Conservation (phyloP, 1,140 invertebrate species). For the Fragariocoptes setiger region DNA sequence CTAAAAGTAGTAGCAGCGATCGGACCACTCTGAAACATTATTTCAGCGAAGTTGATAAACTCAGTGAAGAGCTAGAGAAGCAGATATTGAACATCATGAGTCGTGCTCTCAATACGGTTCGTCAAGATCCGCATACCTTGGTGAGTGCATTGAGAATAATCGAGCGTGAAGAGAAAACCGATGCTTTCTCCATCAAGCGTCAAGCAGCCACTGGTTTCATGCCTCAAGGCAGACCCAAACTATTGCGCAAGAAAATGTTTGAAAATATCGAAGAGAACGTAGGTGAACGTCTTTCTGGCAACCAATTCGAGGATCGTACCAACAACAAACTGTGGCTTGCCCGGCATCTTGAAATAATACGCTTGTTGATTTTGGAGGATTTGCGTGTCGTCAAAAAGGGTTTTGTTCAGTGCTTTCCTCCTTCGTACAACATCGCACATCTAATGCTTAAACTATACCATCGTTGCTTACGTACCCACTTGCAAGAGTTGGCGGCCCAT, state of each 20-base stretch:
- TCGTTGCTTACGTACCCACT: conserved; percentile 30
- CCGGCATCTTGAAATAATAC: conserved; percentile 31
- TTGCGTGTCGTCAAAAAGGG: conserved; percentile 63
- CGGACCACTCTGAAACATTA: conserved; percentile 53
- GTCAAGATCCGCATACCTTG: conserved; percentile 62
- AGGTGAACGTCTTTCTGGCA: conserved; percentile 30
- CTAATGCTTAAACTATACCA: conserved; percentile 82
- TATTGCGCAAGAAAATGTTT: conserved; percentile 53
- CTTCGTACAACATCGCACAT: conserved; percentile 67
- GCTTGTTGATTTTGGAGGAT: conserved; percentile 62
- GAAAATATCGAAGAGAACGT: conserved; percentile 52
- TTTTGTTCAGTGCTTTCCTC: conserved; percentile 75
- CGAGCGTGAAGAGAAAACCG: conserved; percentile 73
- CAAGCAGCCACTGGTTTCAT: conserved; percentile 51
- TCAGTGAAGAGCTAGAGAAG: conserved; percentile 53
- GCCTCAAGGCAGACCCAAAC: conserved; percentile 66
- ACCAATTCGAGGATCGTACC: conserved; percentile 57
- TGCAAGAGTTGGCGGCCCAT: conserved; percentile 49
- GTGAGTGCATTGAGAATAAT: conserved; percentile 84
- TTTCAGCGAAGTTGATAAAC: conserved; percentile 68
- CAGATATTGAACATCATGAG: conserved; percentile 60
- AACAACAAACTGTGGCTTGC: conserved; percentile 91
- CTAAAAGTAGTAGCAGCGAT: conserved; percentile 59
- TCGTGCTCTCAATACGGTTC: conserved; percentile 62
- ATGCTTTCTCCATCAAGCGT: conserved; percentile 39